Base-by-base conservation (phyloP, 2,888 invertebrate genomes). In the Agrotis clavis region DNA sequence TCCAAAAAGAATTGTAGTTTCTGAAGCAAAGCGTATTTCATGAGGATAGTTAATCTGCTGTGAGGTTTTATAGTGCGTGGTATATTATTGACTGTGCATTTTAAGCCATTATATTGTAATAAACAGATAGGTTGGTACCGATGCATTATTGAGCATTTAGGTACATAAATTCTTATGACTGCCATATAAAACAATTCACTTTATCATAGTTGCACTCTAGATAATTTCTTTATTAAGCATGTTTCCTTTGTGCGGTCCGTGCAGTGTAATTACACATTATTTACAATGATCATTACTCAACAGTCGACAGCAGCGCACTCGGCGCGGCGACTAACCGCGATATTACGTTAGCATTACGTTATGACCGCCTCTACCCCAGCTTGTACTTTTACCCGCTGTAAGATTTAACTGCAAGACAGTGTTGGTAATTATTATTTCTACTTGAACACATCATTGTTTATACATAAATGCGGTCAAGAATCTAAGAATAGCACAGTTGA, bases 281-380 rank as follows among this genome's bases (percentile, higher is more conserved):
- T 89, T 89, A 89, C 88, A 88, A 89, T 86, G 78, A 85, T 85
- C 80, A 87, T 92, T 92, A 91, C 91, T 88, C 90, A 92, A 92
- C 89, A 87, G 86, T 83, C 84, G 83, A 83, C 87, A 83, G 35
- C 78, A 74, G 64, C 30, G 51, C 67, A 56, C 57, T 19, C 35
- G 14, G 57, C 81, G 71, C 76, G 68, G 83, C 87, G 84, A 82
- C 88, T 87, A 85, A 87, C 87, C 88, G 80, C 87, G 79, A 63
- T 77, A 81, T 91, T 91, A 89, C 89, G 90, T 88, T 89, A 88
- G 78, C 70, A 75, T 85, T 85, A 85, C 85, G 77, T 81, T 84
- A 84, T 71, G 61, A 48, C 74, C 71, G 73, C 78, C 57, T 75
- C 66, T 70, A 80, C 80, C 69, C 51, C 65, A 50, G 68, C 61